Percentiles rank a stretch among this genome's conserved stretches.
phyloP scores from a whole-genome alignment of 2,888 invertebrate genomes.

The Congeria kusceri region DNA sequence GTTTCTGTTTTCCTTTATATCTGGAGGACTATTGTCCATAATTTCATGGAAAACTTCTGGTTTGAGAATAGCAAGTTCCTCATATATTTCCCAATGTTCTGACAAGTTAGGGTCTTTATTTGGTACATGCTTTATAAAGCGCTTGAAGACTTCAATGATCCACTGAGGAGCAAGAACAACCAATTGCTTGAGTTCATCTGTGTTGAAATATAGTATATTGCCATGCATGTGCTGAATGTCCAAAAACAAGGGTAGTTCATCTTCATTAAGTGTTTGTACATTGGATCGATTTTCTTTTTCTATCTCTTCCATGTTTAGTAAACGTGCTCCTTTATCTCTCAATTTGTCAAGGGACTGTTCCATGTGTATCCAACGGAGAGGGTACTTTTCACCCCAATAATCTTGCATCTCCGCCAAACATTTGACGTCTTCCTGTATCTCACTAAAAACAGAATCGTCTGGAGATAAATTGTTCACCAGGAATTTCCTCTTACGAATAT shows the following conservation, averaged over 20 bases:
- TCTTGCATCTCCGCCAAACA: conserved; percentile 29
- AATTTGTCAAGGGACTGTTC: conserved; percentile 35
- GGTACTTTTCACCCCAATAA: conserved; percentile 41
- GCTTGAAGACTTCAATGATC: conserved; percentile 58
- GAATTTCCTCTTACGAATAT: conserved; percentile 34
- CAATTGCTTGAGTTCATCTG: conserved; percentile 24
- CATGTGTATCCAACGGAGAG: conserved; percentile 51
- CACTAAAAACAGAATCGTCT: conserved; percentile 20
- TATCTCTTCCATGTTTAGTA: conserved; percentile 28
- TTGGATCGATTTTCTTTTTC: conserved; percentile 9
- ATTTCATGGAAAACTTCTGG: conserved; percentile 34
- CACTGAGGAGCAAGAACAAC: conserved; percentile 54
- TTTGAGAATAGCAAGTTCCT: no score
- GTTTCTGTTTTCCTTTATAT: conserved; percentile 6
- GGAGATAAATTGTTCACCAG: conserved; percentile 28
- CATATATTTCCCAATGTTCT: no score
- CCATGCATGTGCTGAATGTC: conserved; percentile 56
- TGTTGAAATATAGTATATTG: conserved; percentile 51
- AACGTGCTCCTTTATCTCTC: conserved; percentile 36
- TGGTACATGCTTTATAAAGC: no score
- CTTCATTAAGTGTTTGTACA: conserved; percentile 11
- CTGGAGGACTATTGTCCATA: conserved; percentile 16
- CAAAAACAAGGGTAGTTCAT: conserved; percentile 25
- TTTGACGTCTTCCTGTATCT: conserved; percentile 28
- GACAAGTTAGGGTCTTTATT: no score